Conservation (phyloP, 2,888 invertebrate genomes). For the Sinopyrophorus schimmeli region DNA sequence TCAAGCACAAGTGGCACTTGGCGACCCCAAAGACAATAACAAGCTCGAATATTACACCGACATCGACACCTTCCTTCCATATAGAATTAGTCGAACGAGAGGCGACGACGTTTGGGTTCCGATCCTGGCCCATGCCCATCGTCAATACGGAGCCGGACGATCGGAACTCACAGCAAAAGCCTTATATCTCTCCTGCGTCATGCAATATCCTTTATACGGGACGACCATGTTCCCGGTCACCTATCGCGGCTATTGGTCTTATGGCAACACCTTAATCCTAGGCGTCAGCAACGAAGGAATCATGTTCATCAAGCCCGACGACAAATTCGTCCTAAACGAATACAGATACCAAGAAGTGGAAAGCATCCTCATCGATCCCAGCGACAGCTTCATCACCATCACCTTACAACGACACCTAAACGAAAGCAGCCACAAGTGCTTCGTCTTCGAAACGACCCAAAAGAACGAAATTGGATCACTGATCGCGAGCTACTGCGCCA, state of each 20-base stretch:
- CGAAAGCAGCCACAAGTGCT: slow-evolving; percentile 77
- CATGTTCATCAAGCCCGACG: slow-evolving; percentile 86
- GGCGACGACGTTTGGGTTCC: slow-evolving; percentile 86
- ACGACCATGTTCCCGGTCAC: slow-evolving; percentile 70
- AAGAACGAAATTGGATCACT: slow-evolving; percentile 91
- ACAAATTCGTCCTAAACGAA: slow-evolving; percentile 89
- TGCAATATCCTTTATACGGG: slow-evolving; percentile 86
- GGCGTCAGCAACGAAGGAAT: slow-evolving; percentile 91
- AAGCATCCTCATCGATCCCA: slow-evolving; percentile 87
- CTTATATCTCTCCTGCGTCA: slow-evolving; percentile 90
- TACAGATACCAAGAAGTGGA: slow-evolving; percentile 91
- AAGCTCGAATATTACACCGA: slow-evolving; percentile 87
- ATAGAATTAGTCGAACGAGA: slow-evolving; percentile 74
- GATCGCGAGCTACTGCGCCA: slow-evolving; percentile 89
- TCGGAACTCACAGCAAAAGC: slow-evolving; percentile 91
- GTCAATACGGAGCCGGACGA: slow-evolving; percentile 90
- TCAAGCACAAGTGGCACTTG: slow-evolving; percentile 92
- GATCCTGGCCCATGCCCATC: slow-evolving; percentile 84
- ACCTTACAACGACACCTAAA: slow-evolving; percentile 75
- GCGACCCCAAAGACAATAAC: slow-evolving; percentile 77
- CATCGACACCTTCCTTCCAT: slow-evolving; percentile 88
- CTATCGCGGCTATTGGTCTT: slow-evolving; percentile 93
- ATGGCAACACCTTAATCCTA: slow-evolving; percentile 73
- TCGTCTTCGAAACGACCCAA: slow-evolving; percentile 88
- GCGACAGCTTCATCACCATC: slow-evolving; percentile 89